Percentiles rank a stretch among this genome's conserved stretches.
These are phyloP conservation scores for Pituophis catenifer DNA, from an alignment of 2,113 vertebrate genomes.

Conservation along the genomic window DNA sequence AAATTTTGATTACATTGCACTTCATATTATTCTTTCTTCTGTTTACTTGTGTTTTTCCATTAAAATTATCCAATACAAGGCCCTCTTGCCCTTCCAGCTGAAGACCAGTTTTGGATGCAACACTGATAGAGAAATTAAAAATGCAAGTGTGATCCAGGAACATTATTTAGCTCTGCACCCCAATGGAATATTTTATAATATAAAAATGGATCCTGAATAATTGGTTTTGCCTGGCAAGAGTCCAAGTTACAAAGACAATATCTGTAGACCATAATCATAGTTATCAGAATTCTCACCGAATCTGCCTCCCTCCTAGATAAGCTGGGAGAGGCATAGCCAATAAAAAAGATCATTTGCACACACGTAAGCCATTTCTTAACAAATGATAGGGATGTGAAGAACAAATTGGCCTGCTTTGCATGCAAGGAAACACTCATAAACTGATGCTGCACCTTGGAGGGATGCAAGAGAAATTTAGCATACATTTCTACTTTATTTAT, in stretches of 20 bases:
- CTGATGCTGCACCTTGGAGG: background rate
- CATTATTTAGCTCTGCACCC: background rate
- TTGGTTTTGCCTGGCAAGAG: background rate
- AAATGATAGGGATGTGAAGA: background rate
- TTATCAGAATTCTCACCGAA: background rate
- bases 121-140: background rate
- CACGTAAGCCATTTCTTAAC: background rate
- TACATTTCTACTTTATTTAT: background rate
- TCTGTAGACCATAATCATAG: background rate
- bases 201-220: background rate
- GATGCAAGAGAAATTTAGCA: background rate
- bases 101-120: background rate
- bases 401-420: background rate
- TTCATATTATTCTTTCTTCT: slow-evolving; percentile 7
- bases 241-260: background rate
- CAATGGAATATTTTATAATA: background rate
- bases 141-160: background rate
- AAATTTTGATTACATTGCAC: slow-evolving; percentile 8
- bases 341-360: background rate
- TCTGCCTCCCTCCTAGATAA: background rate
- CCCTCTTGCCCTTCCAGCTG: background rate
- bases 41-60: background rate
- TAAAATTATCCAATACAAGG: background rate
- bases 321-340: background rate
- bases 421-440: background rate